Evolutionary conservation across 2,888 invertebrate species (phyloP), one percentile per base, ranked within the genome.

Genomic region (Callimorpha dominula): DNA sequence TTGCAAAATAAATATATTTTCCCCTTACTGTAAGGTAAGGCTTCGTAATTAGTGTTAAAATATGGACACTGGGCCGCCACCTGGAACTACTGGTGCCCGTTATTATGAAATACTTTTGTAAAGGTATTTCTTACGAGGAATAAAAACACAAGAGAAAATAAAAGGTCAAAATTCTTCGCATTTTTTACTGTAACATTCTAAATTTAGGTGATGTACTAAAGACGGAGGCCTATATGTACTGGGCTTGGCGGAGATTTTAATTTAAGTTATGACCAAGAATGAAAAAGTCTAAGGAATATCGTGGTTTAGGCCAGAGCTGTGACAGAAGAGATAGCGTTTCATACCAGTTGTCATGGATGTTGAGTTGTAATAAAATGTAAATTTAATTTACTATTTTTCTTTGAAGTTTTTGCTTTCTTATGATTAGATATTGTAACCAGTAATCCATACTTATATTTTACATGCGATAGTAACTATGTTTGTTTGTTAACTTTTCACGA

Each of bases 191-290:
- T 50, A 20, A 50, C 5, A 65, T 50, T 49, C 17, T 50, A 40
- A 65, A 50, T 65, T 50, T 50, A 50, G 31, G 49, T 65, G 14
- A 49, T 65, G 49, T 31, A 65, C 12, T 15, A 64, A 65, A 65
- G 14, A 62, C 49, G 65, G 49, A 4, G 8, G 49, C 11, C 49
- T 20, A n/a, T n/a, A 65, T 65, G 20, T 65, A 49, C 65, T 65
- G 0, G 49, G 9, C 14, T 49, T 65, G 14, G 31, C 15, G 31
- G 20, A 49, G 4, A 12, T 65, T 46, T 46, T 64, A 46, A 31
- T 31, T 50, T 65, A 65, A 62, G 40, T 65, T 20, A 14, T 14
- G n/a, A n/a, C 20, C n/a, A 14, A 65, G 46, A 49, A 2, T 14
- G 20, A 65, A 65, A 63, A 43, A 46, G 46, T 49, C 15, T 8